Conservation (phyloP, 2,113 vertebrate species). For the Proterorhinus semilunaris region DNA sequence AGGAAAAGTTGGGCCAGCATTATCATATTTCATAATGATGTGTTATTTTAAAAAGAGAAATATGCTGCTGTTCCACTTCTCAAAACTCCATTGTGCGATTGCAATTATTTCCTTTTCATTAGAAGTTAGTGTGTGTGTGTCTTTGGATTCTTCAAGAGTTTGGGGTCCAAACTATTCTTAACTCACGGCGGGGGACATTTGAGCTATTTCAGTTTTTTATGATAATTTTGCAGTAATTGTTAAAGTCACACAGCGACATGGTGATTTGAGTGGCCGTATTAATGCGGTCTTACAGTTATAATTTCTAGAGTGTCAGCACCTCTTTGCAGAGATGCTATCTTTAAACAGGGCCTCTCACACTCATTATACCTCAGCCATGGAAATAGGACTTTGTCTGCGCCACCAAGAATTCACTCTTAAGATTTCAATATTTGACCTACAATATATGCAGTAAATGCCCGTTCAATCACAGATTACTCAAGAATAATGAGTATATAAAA, state of each 20-base stretch:
- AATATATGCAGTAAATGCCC: neutral
- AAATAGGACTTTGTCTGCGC: conserved; percentile 43
- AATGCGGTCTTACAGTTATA: conserved; percentile 66
- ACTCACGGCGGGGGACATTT: conserved; percentile 51
- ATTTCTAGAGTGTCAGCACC: conserved; percentile 63
- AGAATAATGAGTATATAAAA: too few relatives aligned
- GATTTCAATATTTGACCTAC: conserved; percentile 26
- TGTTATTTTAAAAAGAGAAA: conserved; percentile 24
- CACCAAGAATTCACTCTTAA: conserved; percentile 23
- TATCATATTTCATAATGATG: conserved; percentile 33
- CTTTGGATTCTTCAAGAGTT: conserved; percentile 33
- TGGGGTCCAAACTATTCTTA: conserved; percentile 62
- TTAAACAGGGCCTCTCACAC: conserved; percentile 44
- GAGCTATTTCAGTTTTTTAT: conserved; percentile 67
- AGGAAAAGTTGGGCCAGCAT: conserved; percentile 15
- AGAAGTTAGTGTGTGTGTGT: conserved; percentile 15
- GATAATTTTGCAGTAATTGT: conserved; percentile 70
- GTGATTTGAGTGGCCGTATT: conserved; percentile 66
- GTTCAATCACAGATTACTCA: too few relatives aligned
- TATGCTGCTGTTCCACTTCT: conserved; percentile 13
- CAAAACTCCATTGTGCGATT: conserved; percentile 31
- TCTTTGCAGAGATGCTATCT: conserved; percentile 64
- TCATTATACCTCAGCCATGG: conserved; percentile 41
- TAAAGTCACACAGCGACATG: conserved; percentile 58
- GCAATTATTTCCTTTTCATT: conserved; percentile 29